These are phyloP conservation scores for Aurelia aurita DNA, from an alignment of 30 jellyfish, hydroid and myxozoan genomes.

Conservation along the genomic window DNA sequence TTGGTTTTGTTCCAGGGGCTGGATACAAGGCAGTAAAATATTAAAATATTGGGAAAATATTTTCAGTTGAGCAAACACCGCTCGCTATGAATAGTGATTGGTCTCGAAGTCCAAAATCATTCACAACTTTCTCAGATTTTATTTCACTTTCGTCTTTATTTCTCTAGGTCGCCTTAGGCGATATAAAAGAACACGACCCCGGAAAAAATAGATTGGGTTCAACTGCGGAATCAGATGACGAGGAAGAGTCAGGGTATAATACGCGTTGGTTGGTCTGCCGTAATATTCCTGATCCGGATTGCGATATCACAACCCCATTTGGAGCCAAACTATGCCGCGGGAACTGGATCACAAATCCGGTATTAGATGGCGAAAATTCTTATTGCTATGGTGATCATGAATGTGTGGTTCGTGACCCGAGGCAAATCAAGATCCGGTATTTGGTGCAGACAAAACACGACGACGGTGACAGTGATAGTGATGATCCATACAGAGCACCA, in stretches of 20 bases:
- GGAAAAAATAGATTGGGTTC: not conserved
- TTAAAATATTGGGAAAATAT: too few species aligned
- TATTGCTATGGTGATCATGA: constrained; percentile 27
- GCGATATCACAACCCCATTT: constrained; percentile 51
- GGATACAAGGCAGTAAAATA: too few species aligned
- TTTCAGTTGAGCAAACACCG: too few species aligned
- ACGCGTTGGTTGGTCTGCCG: not conserved
- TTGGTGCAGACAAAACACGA: constrained; percentile 20
- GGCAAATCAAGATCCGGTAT: constrained; percentile 71
- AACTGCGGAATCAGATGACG: not conserved
- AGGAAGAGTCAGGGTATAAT: not conserved
- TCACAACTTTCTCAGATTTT: too few species aligned
- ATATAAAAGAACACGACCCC: not conserved
- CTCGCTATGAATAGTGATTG: too few species aligned
- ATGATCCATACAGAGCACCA: too few species aligned
- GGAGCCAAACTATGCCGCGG: constrained; percentile 68
- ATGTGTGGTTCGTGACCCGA: constrained; percentile 61
- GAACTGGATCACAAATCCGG: constrained; percentile 18
- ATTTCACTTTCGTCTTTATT: too few species aligned
- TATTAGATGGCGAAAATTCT: not conserved
- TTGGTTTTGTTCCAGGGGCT: too few species aligned
- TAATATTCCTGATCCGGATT: constrained; percentile 51
- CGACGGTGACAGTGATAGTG: too few species aligned
- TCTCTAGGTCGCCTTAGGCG: constrained; percentile 45
- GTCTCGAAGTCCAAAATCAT: too few species aligned